A percentile compares a stretch with the other conserved stretches of the same genome.
These are phyloP conservation scores for Orthosia incerta DNA, from an alignment of 2,888 invertebrate genomes.

Conservation along the genomic window DNA sequence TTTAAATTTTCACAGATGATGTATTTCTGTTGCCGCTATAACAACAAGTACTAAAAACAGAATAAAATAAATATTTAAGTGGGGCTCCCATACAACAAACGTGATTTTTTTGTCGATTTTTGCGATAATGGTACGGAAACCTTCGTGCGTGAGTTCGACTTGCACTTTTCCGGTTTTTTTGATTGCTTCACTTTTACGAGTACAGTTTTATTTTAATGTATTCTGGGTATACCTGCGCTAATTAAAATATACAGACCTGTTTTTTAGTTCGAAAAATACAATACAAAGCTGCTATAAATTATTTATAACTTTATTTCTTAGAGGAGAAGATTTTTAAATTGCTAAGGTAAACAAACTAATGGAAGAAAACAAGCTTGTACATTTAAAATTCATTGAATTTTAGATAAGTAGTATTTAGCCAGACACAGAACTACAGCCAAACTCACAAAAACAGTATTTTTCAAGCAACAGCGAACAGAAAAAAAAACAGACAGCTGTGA, in stretches of 20 bases:
- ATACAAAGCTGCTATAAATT: neutral
- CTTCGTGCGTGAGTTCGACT: too few species aligned
- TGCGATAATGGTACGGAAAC: too few species aligned
- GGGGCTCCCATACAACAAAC: too few species aligned
- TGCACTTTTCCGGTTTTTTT: too few species aligned
- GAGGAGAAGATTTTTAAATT: too few species aligned
- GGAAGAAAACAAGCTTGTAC: neutral
- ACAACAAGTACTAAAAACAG: too few species aligned
- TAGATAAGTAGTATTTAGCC: neutral
- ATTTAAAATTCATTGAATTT: neutral
- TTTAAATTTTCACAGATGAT: too few species aligned
- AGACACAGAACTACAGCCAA: neutral
- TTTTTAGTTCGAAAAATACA: neutral
- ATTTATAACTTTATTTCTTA: neutral
- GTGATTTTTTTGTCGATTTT: too few species aligned
- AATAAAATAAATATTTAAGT: too few species aligned
- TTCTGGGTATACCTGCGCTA: constrained; percentile 19
- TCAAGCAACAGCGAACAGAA: neutral
- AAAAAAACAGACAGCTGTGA: neutral
- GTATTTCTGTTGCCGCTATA: too few species aligned
- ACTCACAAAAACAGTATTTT: neutral
- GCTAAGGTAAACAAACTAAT: too few species aligned
- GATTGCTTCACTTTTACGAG: constrained; percentile 35
- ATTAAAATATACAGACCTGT: neutral
- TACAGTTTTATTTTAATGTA: constrained; percentile 36